phyloP scores from a whole-genome alignment of 2,113 vertebrate species.

The Phylloscopus whistleri region DNA sequence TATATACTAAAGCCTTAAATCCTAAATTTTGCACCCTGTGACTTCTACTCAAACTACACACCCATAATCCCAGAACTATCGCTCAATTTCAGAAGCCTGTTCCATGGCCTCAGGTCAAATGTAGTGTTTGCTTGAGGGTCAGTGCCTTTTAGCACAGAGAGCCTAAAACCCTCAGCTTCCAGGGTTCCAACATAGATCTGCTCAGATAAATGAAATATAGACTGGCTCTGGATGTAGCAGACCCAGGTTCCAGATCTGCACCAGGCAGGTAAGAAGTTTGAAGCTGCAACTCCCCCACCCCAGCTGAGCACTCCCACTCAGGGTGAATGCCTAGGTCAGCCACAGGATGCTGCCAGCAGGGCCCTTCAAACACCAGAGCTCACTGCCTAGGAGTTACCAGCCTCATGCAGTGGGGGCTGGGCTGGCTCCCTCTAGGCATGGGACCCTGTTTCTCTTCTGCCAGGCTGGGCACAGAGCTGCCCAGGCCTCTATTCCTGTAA shows the following conservation, averaged over 20 bases:
- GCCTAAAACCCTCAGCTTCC: too few relatives aligned
- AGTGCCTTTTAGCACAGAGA: too few relatives aligned
- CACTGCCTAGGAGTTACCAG: neutral
- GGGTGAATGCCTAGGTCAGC: fast-evolving
- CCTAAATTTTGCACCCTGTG: too few relatives aligned
- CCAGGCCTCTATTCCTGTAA: neutral
- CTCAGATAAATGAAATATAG: neutral
- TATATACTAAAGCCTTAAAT: too few relatives aligned
- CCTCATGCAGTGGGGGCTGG: neutral
- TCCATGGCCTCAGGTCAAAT: too few relatives aligned
- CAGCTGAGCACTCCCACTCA: neutral
- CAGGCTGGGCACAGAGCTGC: neutral
- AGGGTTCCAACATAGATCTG: neutral
- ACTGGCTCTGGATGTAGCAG: fast-evolving
- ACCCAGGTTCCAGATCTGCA: neutral
- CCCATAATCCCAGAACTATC: too few relatives aligned
- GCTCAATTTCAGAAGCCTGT: too few relatives aligned
- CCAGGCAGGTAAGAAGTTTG: neutral
- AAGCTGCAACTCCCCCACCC: neutral
- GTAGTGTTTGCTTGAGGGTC: too few relatives aligned
- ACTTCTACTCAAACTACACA: too few relatives aligned
- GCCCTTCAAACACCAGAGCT: neutral
- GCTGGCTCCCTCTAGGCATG: neutral
- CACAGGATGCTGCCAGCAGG: neutral
- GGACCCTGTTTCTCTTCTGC: neutral